A percentile compares a stretch with the other conserved stretches of the same genome.
Conservation (phyloP, 2,797 vertebrate species). For the Schizothorax lantsangensis region DNA sequence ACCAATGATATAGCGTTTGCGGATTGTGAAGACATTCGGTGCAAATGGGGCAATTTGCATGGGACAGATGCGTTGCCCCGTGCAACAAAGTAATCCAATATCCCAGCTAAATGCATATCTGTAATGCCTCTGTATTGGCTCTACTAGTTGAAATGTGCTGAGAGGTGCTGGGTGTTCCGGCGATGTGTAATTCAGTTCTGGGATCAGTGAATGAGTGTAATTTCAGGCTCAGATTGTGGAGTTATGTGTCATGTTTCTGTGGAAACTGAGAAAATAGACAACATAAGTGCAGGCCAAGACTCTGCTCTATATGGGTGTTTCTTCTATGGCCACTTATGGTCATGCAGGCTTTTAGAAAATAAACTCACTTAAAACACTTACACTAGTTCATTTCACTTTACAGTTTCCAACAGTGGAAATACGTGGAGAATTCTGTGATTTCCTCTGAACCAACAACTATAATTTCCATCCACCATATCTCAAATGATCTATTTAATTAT, state of each 20-base stretch:
- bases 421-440: neutral
- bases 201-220: slow-evolving; percentile 27
- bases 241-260: slow-evolving; percentile 22
- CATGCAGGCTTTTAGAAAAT: neutral
- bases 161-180: slow-evolving; percentile 33
- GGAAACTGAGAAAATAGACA: slow-evolving; percentile 13
- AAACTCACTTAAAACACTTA: neutral
- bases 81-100: slow-evolving; percentile 25
- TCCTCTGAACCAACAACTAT: neutral
- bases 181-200: slow-evolving; percentile 52
- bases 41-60: slow-evolving; percentile 52
- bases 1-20: slow-evolving; percentile 72
- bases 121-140: slow-evolving; percentile 36
- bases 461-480: neutral
- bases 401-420: neutral
- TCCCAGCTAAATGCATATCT: slow-evolving; percentile 48
- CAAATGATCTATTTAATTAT: neutral
- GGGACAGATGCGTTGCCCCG: slow-evolving; percentile 50
- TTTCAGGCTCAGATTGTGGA: slow-evolving; percentile 16
- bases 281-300: slow-evolving; percentile 12
- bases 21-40: slow-evolving; percentile 54
- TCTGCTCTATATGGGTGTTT: neutral
- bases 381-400: neutral
- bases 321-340: neutral
- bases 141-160: slow-evolving; percentile 13